A percentile compares a stretch with the other conserved stretches of the same genome.
phyloP scores from a whole-genome alignment of 2,888 invertebrate genomes.

The Brenthis hecate region DNA sequence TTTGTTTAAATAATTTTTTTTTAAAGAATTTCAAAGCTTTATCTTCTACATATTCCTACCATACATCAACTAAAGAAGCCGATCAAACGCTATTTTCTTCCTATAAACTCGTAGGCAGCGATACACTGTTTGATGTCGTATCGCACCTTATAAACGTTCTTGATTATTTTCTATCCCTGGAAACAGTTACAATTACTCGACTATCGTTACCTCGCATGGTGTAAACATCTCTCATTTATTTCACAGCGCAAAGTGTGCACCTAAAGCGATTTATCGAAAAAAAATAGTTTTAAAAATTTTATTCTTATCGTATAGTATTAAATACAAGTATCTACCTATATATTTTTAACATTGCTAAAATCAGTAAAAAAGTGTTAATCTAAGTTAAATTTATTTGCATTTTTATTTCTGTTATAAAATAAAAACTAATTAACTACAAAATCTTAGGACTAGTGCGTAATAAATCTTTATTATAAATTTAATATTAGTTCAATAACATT shows the following conservation, averaged over 20 bases:
- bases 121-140: conserved; percentile 61
- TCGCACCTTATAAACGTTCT: conserved; percentile 64
- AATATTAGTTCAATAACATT: too few relatives aligned
- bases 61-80: conserved; percentile 17
- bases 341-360: too few relatives aligned
- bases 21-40: conserved; percentile 4
- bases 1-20: neutral
- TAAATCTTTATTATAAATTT: too few relatives aligned
- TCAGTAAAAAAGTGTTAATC: too few relatives aligned
- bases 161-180: conserved; percentile 65
- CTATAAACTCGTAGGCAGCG: conserved; percentile 31
- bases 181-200: conserved; percentile 73
- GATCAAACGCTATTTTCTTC: conserved; percentile 28
- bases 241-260: conserved; percentile 50
- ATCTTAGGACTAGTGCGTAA: too few relatives aligned
- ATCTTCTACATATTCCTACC: neutral
- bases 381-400: too few relatives aligned
- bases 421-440: too few relatives aligned
- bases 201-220: conserved; percentile 56
- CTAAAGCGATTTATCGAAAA: neutral
- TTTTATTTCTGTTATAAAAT: too few relatives aligned
- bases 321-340: too few relatives aligned
- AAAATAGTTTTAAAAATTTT: neutral
- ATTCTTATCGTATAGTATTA: too few relatives aligned
- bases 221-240: conserved; percentile 63